Evolutionary conservation across 2,888 invertebrate genomes (phyloP).

Genomic region (Craniophora ligustri): DNA sequence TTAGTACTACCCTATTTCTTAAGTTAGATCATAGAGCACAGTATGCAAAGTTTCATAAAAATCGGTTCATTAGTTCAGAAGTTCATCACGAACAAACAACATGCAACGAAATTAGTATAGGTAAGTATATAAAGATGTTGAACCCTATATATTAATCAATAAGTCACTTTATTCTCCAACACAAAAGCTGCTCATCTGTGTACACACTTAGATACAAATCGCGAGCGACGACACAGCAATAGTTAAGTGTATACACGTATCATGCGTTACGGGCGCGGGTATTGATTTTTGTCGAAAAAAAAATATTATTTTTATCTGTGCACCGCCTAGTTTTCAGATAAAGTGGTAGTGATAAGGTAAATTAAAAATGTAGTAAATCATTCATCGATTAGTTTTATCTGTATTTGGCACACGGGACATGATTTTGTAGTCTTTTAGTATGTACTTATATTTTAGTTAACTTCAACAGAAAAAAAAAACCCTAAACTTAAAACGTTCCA

Average conservation of each 20-base stretch:
- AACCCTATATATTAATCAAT: background rate
- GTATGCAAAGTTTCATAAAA: too few species aligned
- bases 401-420: conserved; percentile 17
- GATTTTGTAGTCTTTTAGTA: background rate
- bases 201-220: conserved; percentile 49
- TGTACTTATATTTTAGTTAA: conserved; percentile 2
- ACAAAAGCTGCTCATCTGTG: conserved; percentile 20
- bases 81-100: too few species aligned
- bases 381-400: conserved; percentile 67
- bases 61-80: too few species aligned
- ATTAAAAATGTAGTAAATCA: conserved; percentile 80
- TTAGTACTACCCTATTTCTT: too few species aligned
- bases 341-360: conserved; percentile 72
- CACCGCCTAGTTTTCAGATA: conserved; percentile 76
- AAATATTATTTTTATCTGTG: conserved; percentile 74
- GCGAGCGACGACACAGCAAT: conserved; percentile 38
- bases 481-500: background rate
- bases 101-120: too few species aligned
- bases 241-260: conserved; percentile 28
- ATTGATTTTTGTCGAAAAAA: conserved; percentile 81
- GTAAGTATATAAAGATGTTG: too few species aligned
- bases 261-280: conserved; percentile 51
- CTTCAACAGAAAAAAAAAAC: background rate
- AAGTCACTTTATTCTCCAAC: background rate
- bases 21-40: too few species aligned